A percentile compares a stretch with the other conserved stretches of the same genome.
These are phyloP conservation scores for Natator depressus DNA, from an alignment of 2,113 vertebrate species.

Conservation along the genomic window DNA sequence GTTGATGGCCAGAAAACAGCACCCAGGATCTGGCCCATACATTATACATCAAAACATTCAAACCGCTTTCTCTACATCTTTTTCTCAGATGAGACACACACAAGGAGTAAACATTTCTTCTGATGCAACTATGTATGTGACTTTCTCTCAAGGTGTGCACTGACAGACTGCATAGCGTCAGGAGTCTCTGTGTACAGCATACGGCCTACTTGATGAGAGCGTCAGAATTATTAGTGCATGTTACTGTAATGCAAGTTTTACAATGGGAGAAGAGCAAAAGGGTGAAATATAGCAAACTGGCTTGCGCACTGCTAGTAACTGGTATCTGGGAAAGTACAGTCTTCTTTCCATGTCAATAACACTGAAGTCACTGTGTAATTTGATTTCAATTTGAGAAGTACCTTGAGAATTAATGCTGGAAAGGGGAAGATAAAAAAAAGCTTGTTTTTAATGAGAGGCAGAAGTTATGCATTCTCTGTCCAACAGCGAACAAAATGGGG, in stretches of 20 bases:
- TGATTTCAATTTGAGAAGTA: background rate
- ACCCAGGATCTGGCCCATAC: accelerated
- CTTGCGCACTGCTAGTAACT: slow-evolving; percentile 2
- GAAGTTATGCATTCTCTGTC: background rate
- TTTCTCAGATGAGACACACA: background rate
- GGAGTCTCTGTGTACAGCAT: background rate
- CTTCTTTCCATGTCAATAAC: background rate
- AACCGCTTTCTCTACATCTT: background rate
- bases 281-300: background rate
- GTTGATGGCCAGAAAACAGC: background rate
- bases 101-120: background rate
- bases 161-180: background rate
- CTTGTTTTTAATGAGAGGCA: background rate
- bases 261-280: slow-evolving; percentile 10
- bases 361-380: background rate
- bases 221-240: slow-evolving; percentile 34
- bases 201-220: background rate
- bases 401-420: background rate
- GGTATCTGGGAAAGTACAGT: background rate
- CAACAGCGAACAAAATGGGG: background rate
- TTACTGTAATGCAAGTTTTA: background rate
- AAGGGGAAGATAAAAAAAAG: background rate
- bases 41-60: background rate
- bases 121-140: background rate
- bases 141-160: background rate